These are phyloP conservation scores for Osmerus eperlanus DNA, from an alignment of 2,113 vertebrate genomes.

Conservation along the genomic window DNA sequence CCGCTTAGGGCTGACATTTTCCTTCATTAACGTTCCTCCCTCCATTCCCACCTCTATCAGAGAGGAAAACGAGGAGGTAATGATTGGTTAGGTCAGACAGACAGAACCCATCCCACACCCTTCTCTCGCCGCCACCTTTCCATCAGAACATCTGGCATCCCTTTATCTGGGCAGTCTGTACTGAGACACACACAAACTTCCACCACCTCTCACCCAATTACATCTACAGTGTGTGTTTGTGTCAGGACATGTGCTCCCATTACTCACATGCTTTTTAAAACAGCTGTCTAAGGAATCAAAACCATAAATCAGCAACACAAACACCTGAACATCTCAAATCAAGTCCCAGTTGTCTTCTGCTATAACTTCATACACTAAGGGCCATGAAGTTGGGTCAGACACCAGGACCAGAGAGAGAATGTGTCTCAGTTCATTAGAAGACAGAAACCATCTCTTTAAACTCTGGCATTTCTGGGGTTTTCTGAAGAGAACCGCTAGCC, in stretches of 20 bases:
- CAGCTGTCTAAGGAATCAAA: not conserved
- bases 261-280: not conserved
- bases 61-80: not conserved
- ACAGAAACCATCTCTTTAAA: not conserved
- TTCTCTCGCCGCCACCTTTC: not conserved
- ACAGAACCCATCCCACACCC: constrained; percentile 9
- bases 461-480: constrained; percentile 20
- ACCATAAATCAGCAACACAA: not conserved
- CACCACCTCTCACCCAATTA: constrained; percentile 14
- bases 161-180: constrained; percentile 21
- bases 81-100: constrained; percentile 20
- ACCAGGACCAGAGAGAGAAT: too few species aligned
- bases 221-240: constrained; percentile 5
- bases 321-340: too few species aligned
- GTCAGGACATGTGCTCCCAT: not conserved
- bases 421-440: too few species aligned
- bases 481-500: not conserved
- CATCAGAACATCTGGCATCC: constrained; percentile 41
- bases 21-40: constrained; percentile 27
- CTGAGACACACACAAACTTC: not conserved
- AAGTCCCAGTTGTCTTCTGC: too few species aligned
- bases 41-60: constrained; percentile 14
- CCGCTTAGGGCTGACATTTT: constrained; percentile 17
- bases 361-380: too few species aligned
- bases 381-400: too few species aligned